Conservation (phyloP, 2,797 vertebrate species). For the Anas bahamensis region DNA sequence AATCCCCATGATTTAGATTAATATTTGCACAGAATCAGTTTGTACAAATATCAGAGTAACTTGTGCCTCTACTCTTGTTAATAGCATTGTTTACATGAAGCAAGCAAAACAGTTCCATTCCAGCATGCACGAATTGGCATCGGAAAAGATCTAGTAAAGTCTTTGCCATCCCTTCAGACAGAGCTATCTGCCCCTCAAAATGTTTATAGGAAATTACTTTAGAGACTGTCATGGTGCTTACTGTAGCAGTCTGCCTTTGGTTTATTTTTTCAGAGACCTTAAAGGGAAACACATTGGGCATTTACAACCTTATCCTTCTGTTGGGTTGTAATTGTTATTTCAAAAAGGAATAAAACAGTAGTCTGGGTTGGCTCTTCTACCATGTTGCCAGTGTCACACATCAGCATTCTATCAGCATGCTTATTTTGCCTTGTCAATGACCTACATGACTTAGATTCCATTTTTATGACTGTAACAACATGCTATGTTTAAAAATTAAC, state of each 20-base stretch:
- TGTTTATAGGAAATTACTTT: neutral
- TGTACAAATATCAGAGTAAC: neutral
- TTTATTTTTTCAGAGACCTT: neutral
- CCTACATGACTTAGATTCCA: neutral
- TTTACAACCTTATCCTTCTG: neutral
- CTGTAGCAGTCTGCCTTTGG: neutral
- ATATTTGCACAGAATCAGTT: neutral
- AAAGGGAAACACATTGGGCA: neutral
- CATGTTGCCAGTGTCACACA: neutral
- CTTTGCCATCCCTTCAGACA: neutral
- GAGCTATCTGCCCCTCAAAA: neutral
- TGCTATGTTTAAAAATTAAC: neutral
- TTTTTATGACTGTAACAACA: neutral
- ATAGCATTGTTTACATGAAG: neutral
- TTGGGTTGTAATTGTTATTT: neutral
- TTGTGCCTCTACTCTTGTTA: neutral
- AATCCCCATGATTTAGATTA: neutral
- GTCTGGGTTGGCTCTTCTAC: neutral
- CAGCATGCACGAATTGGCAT: neutral
- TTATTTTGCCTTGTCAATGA: neutral
- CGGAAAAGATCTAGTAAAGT: neutral
- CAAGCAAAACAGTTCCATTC: neutral
- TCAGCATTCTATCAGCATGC: neutral
- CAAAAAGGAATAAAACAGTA: neutral
- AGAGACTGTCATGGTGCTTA: neutral